phyloP scores from a whole-genome alignment of 1,140 invertebrate species.

The Anastrepha obliqua region DNA sequence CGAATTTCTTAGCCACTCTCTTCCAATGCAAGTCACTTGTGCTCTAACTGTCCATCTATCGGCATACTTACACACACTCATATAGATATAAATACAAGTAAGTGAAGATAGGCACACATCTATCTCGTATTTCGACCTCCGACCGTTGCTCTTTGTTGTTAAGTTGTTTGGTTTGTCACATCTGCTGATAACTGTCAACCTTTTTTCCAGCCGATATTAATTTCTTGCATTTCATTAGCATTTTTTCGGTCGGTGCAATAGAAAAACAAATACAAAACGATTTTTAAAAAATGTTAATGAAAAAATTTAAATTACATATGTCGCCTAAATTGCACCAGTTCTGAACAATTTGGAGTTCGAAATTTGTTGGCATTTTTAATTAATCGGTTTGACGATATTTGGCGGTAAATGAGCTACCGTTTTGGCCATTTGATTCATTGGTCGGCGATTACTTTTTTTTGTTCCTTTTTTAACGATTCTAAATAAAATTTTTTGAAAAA shows the following conservation, averaged over 20 bases:
- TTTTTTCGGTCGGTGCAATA: neutral
- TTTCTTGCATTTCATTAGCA: constrained; percentile 31
- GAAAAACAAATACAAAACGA: neutral
- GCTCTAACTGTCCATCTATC: neutral
- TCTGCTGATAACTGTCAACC: constrained; percentile 49
- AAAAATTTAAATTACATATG: constrained; percentile 16
- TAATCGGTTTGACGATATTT: constrained; percentile 32
- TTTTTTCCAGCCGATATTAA: constrained; percentile 41
- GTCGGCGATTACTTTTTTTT: neutral
- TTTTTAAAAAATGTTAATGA: neutral
- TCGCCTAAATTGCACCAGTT: constrained; percentile 7
- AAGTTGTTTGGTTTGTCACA: constrained; percentile 37
- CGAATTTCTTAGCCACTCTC: neutral
- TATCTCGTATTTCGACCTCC: constrained; percentile 3
- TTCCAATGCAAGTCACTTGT: neutral
- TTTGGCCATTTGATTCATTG: constrained; percentile 38
- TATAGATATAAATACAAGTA: neutral
- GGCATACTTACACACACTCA: neutral
- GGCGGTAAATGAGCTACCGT: constrained; percentile 42
- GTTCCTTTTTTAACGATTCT: neutral
- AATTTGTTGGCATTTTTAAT: constrained; percentile 39
- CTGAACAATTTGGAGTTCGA: neutral
- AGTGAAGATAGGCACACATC: neutral
- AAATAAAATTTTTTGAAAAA: neutral
- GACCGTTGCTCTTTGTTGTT: constrained; percentile 31